Evolutionary conservation across 2,797 vertebrate genomes (phyloP).

Genomic region (Typhlichthys eigenmanni): DNA sequence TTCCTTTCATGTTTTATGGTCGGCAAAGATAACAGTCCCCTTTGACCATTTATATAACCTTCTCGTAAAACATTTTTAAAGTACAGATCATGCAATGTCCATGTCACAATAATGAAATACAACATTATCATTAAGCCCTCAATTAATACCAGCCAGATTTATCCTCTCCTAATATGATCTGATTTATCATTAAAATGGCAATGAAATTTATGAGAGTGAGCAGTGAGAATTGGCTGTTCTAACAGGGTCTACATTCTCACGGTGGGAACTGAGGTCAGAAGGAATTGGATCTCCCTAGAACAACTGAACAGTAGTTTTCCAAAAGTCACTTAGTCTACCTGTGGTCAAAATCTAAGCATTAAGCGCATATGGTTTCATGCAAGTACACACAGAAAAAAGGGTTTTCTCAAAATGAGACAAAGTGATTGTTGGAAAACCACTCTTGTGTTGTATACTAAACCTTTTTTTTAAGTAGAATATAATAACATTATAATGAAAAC

Average conservation of each 20-base stretch:
- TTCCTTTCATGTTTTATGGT: slow-evolving; percentile 26
- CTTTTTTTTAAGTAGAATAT: too few relatives aligned
- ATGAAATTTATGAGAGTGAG: slow-evolving; percentile 19
- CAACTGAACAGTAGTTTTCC: too few relatives aligned
- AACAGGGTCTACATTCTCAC: slow-evolving; percentile 32
- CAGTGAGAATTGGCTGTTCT: slow-evolving; percentile 50
- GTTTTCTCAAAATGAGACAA: too few relatives aligned
- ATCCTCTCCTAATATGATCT: slow-evolving; percentile 1
- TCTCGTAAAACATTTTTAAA: not conserved
- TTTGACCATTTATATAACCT: too few relatives aligned
- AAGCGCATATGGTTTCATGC: too few relatives aligned
- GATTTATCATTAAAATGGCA: slow-evolving; percentile 1
- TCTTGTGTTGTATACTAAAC: too few relatives aligned
- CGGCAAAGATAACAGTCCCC: not conserved
- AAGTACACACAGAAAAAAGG: too few relatives aligned
- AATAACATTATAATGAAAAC: too few relatives aligned
- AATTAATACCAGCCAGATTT: slow-evolving; percentile 15
- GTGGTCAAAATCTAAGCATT: too few relatives aligned
- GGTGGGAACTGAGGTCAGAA: slow-evolving; percentile 54
- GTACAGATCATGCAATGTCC: not conserved
- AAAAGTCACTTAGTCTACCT: too few relatives aligned
- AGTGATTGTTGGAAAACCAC: too few relatives aligned
- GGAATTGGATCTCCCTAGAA: slow-evolving; percentile 45
- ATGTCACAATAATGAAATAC: not conserved
- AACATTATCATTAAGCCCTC: not conserved